phyloP scores from a whole-genome alignment of 1,140 invertebrate species.

The Macrobrachium rosenbergii region DNA sequence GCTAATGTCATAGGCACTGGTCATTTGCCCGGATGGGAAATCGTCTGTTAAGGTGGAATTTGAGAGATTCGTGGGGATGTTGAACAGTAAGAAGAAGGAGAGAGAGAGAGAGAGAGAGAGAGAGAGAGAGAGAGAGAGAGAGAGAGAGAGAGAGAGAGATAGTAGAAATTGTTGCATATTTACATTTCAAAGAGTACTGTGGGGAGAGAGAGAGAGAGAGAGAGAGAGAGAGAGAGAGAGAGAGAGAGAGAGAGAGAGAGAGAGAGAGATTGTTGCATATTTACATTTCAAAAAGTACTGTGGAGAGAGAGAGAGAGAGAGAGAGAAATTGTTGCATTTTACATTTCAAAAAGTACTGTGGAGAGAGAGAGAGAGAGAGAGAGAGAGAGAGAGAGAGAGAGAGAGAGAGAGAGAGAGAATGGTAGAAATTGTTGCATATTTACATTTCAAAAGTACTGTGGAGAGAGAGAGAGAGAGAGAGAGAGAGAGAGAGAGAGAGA shows the following conservation, averaged over 20 bases:
- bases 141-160: not conserved
- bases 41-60: not conserved
- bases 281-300: not conserved
- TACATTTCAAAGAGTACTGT: too few relatives aligned
- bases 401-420: not conserved
- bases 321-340: not conserved
- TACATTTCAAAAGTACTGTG: too few relatives aligned
- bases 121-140: not conserved
- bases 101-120: slow-evolving; percentile 12
- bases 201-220: not conserved
- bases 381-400: not conserved
- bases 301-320: not conserved
- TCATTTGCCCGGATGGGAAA: not conserved
- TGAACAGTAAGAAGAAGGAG: not conserved
- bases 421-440: too few relatives aligned
- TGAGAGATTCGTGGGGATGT: not conserved
- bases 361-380: slow-evolving; percentile 5
- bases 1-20: not conserved
- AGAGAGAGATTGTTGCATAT: too few relatives aligned
- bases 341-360: too few relatives aligned
- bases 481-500: not conserved
- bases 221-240: slow-evolving; percentile 44
- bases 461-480: slow-evolving; percentile 14
- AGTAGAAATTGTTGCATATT: too few relatives aligned
- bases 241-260: slow-evolving; percentile 44